These are phyloP conservation scores for Acanthacorydalis orientalis DNA, from an alignment of 2,888 invertebrate genomes.

Conservation along the genomic window DNA sequence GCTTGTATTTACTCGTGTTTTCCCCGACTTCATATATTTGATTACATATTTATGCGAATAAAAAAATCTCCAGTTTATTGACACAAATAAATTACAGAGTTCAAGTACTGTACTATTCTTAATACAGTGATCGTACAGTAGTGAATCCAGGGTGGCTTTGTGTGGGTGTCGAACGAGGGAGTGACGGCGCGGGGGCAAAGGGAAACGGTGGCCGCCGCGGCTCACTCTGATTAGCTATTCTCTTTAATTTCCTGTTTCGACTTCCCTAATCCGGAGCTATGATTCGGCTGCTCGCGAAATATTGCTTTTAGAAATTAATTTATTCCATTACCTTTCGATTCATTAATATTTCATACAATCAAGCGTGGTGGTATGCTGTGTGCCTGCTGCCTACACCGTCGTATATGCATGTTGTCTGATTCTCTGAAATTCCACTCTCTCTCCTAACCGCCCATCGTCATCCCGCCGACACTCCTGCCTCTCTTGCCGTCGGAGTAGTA, in stretches of 20 bases:
- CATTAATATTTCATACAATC: slow-evolving; percentile 34
- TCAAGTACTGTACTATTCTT: too few species aligned
- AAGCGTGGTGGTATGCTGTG: slow-evolving; percentile 6
- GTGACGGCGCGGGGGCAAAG: neutral
- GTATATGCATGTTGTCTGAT: neutral
- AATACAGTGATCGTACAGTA: too few species aligned
- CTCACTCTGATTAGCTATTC: slow-evolving; percentile 28
- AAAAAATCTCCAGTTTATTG: too few species aligned
- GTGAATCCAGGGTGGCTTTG: neutral
- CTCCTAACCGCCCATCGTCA: neutral
- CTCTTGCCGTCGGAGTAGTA: neutral
- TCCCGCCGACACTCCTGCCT: neutral
- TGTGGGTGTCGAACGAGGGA: neutral
- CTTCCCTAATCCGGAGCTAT: slow-evolving; percentile 10
- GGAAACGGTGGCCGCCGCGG: slow-evolving; percentile 10
- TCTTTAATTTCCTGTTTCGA: slow-evolving; percentile 29
- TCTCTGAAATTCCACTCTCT: neutral
- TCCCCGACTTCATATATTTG: too few species aligned
- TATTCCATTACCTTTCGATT: slow-evolving; percentile 36
- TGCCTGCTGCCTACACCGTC: neutral
- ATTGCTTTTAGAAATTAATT: slow-evolving; percentile 32
- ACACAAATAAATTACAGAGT: too few species aligned
- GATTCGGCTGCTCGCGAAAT: slow-evolving; percentile 11
- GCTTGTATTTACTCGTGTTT: too few species aligned
- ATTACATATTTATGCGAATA: too few species aligned